phyloP scores from a whole-genome alignment of 2,113 vertebrate genomes.

The Prunella fulvescens region DNA sequence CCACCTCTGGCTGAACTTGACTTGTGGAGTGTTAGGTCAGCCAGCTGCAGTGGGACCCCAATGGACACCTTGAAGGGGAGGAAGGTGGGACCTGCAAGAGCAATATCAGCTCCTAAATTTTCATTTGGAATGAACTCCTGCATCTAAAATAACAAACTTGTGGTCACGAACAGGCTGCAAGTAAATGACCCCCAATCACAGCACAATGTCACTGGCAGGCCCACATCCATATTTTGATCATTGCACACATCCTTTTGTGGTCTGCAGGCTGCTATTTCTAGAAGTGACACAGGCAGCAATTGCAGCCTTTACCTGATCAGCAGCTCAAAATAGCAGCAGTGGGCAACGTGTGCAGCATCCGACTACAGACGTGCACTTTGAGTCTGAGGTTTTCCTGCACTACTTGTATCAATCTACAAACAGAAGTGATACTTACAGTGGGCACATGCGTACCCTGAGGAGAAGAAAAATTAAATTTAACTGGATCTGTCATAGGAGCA shows the following conservation, averaged over 20 bases:
- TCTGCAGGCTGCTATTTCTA: background rate
- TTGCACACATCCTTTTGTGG: background rate
- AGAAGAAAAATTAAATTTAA: background rate
- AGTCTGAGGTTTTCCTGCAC: background rate
- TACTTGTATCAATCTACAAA: background rate
- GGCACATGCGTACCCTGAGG: background rate
- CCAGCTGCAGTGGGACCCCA: fast-evolving
- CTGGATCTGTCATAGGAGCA: background rate
- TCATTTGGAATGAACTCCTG: background rate
- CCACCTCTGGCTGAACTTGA: background rate
- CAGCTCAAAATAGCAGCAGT: background rate
- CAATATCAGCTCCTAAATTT: background rate
- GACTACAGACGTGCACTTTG: fast-evolving
- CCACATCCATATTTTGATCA: background rate
- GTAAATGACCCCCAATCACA: background rate
- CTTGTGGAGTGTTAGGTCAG: background rate
- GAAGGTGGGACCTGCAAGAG: background rate
- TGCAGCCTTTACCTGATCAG: background rate
- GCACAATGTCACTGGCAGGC: background rate
- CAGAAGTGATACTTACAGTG: background rate
- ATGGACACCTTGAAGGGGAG: background rate
- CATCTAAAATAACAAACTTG: background rate
- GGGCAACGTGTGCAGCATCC: fast-evolving
- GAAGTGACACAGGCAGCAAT: background rate
- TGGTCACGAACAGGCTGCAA: background rate